Percentiles rank a stretch among this genome's conserved stretches.
These are phyloP conservation scores for Synanthedon tipuliformis DNA, from an alignment of 2,888 invertebrate species.

Conservation along the genomic window DNA sequence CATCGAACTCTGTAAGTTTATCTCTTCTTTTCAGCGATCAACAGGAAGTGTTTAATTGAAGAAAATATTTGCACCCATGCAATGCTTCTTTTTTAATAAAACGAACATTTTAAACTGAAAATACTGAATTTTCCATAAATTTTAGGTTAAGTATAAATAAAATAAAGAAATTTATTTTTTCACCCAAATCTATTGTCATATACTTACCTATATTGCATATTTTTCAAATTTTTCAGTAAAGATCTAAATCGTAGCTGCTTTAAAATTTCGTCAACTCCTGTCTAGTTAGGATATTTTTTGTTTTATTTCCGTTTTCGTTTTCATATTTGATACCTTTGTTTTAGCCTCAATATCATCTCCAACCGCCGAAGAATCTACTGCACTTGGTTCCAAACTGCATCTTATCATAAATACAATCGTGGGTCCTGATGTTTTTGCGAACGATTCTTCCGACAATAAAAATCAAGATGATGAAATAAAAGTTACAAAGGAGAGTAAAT, in stretches of 20 bases:
- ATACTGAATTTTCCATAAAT: no score
- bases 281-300: background rate
- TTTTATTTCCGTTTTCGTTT: background rate
- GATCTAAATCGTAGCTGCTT: background rate
- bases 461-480: background rate
- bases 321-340: slow-evolving; percentile 6
- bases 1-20: slow-evolving; percentile 26
- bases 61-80: no score
- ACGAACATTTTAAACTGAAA: no score
- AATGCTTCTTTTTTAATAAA: background rate
- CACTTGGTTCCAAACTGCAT: slow-evolving; percentile 33
- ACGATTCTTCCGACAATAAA: background rate
- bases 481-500: background rate
- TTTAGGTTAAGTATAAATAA: no score
- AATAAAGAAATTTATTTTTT: background rate
- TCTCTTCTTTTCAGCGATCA: background rate
- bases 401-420: slow-evolving; percentile 30
- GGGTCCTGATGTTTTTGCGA: slow-evolving; percentile 2
- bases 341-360: slow-evolving; percentile 29
- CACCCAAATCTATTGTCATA: background rate
- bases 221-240: background rate
- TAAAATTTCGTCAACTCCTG: no score
- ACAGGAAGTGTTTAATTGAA: no score
- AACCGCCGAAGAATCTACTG: slow-evolving; percentile 22
- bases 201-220: background rate